Evolutionary conservation across 2,797 vertebrate genomes (phyloP), one percentile per base, ranked within the genome.

Genomic region (Apogon talboti): DNA sequence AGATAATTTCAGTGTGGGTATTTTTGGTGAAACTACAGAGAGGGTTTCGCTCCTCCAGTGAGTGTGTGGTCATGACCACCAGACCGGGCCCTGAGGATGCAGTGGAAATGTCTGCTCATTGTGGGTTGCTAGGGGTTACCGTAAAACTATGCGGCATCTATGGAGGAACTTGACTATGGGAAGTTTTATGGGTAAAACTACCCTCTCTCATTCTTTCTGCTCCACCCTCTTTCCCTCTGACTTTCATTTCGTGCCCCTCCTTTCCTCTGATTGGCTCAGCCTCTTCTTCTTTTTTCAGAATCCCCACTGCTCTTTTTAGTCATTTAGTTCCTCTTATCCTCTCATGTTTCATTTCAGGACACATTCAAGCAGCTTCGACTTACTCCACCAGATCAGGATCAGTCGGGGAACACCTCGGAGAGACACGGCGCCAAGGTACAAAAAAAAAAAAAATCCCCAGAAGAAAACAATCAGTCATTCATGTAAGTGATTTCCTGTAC

Each of bases 361-460:
- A 82, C 49, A 12, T 61, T 81, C 79, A 91, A 91, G 65, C 76
- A 82, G 47, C 82, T 94, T 71, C 85, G 90, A 51, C 78, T 94
- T 62, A 87, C 87, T 7, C 79, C 89, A 11, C 90, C 88, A n/a
- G 80, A 87, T 47, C 92, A 73, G 40, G 66, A 93, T 16, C 88
- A 83, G 47, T 79, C 83, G 0, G 85, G 68, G 3, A 78, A 74
- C 9, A 59, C 69, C 51, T 74, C 76, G 0, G 87, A 92, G 51
- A 82, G 65, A 46, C 48, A 48, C 21, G 87, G 84, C 78, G 89
- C 69, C 65, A 93, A 94, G 91, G 92, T 95, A 83, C 12, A 33
- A 57, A 66, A 42, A 14, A 13, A 42, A 45, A 35, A 37, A 52
- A 21, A 13, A 11, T 35, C 19, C 19, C 24, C 24, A 28, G 24